A percentile compares a stretch with the other conserved stretches of the same genome.
Conservation (phyloP, 2,888 invertebrate species). For the Cheilosia impressa region DNA sequence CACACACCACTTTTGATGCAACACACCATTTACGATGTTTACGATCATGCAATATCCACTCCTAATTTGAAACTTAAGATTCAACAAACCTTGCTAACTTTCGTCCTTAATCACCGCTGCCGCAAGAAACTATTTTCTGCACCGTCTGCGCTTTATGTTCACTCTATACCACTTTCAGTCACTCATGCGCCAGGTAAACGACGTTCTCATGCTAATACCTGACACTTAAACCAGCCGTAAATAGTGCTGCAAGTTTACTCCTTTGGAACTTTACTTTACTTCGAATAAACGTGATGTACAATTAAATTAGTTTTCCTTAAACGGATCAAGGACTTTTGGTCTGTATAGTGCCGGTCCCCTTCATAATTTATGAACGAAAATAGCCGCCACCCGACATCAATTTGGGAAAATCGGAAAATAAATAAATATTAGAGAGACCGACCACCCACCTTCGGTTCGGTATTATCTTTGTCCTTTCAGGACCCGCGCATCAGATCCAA, state of each 20-base stretch:
- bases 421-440: constrained; percentile 67
- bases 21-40: constrained; percentile 25
- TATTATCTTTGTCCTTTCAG: constrained; percentile 58
- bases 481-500: neutral
- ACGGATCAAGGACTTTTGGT: constrained; percentile 25
- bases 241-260: neutral
- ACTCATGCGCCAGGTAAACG: constrained; percentile 18
- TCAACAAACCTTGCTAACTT: neutral
- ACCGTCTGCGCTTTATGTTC: constrained; percentile 34
- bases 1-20: neutral
- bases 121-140: constrained; percentile 15
- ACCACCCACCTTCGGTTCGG: constrained; percentile 37
- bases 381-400: constrained; percentile 45
- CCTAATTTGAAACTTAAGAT: neutral
- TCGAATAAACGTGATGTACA: constrained; percentile 14
- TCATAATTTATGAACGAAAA: constrained; percentile 53
- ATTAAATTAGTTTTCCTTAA: constrained; percentile 26
- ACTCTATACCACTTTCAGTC: neutral
- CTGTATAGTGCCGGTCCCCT: neutral
- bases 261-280: constrained; percentile 2
- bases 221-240: neutral
- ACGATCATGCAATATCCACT: constrained; percentile 27
- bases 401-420: constrained; percentile 70
- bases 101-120: constrained; percentile 1
- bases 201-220: constrained; percentile 37